These are phyloP conservation scores for Chondrosia reniformis DNA, from an alignment of 37 sponge, comb jelly and placozoan species.

Conservation along the genomic window DNA sequence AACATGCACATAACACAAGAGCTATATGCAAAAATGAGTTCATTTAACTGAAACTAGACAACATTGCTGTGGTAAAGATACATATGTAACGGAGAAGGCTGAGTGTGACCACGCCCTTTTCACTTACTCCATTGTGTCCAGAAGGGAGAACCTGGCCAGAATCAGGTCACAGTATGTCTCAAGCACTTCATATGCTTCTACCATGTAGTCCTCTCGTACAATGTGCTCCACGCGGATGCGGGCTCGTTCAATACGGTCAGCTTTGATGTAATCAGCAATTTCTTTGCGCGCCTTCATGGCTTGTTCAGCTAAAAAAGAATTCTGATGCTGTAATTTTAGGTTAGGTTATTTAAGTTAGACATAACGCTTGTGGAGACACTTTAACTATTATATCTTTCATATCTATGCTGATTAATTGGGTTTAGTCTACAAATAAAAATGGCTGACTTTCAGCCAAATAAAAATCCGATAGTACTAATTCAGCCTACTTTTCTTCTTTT, in stretches of 20 bases:
- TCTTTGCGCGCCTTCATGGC: constrained; percentile 98
- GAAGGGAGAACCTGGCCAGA: constrained; percentile 94
- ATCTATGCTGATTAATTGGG: too few species aligned
- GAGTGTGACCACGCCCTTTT: too few species aligned
- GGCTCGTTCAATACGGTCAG: constrained; percentile 86
- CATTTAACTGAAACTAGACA: too few species aligned
- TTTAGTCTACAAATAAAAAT: neutral
- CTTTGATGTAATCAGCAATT: constrained; percentile 95
- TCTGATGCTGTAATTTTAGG: too few species aligned
- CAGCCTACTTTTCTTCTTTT: constrained; percentile 99
- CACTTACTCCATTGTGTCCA: constrained; percentile 77
- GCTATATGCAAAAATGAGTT: too few species aligned
- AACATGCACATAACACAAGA: too few species aligned
- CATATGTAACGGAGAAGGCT: too few species aligned
- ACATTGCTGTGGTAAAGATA: too few species aligned
- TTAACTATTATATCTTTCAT: too few species aligned
- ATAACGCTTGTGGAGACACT: too few species aligned
- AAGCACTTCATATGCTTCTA: constrained; percentile 96
- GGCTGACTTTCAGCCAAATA: neutral
- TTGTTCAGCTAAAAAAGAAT: constrained; percentile 95
- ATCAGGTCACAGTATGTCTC: constrained; percentile 99
- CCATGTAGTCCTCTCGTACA: constrained; percentile 96
- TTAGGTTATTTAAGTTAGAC: too few species aligned
- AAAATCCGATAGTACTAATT: neutral
- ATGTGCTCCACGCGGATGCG: constrained; percentile 98